Percentiles rank a stretch among this genome's conserved stretches.
Evolutionary conservation across 1,140 invertebrate genomes (phyloP).

Genomic region (Tetramorium simillimum): DNA sequence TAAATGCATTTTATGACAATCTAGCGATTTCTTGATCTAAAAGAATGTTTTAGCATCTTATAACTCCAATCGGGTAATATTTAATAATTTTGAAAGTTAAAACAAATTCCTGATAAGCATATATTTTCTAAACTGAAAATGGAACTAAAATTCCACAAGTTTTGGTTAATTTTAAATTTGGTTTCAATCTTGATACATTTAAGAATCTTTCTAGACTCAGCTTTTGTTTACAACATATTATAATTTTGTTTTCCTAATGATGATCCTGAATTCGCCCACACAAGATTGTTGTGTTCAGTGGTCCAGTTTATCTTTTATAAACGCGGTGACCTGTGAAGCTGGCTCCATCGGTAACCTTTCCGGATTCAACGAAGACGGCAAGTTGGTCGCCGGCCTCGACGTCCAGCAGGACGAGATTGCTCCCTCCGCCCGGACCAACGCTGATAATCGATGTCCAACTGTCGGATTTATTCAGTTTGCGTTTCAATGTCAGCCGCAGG

Average conservation of each 20-base stretch:
- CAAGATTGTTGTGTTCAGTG: neutral
- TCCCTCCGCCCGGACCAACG: constrained; percentile 79
- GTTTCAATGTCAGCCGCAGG: constrained; percentile 81
- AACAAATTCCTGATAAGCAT: neutral
- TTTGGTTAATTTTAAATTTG: neutral
- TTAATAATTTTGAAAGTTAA: neutral
- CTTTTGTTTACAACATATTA: neutral
- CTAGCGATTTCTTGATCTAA: neutral
- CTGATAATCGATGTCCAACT: constrained; percentile 79
- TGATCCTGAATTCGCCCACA: neutral
- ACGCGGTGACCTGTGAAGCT: constrained; percentile 84
- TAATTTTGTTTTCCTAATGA: neutral
- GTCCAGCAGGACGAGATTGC: constrained; percentile 82
- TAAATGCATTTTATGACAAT: constrained; percentile 11
- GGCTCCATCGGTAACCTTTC: constrained; percentile 77
- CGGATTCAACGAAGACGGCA: constrained; percentile 81
- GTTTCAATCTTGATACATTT: neutral
- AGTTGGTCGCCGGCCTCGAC: constrained; percentile 83
- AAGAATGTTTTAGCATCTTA: neutral
- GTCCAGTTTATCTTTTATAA: constrained; percentile 43
- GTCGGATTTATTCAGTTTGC: constrained; percentile 79
- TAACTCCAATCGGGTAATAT: neutral
- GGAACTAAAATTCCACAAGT: neutral
- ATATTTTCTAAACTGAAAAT: neutral
- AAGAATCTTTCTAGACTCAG: neutral